phyloP scores from a whole-genome alignment of 2,888 invertebrate genomes.

The Colostygia pectinataria region DNA sequence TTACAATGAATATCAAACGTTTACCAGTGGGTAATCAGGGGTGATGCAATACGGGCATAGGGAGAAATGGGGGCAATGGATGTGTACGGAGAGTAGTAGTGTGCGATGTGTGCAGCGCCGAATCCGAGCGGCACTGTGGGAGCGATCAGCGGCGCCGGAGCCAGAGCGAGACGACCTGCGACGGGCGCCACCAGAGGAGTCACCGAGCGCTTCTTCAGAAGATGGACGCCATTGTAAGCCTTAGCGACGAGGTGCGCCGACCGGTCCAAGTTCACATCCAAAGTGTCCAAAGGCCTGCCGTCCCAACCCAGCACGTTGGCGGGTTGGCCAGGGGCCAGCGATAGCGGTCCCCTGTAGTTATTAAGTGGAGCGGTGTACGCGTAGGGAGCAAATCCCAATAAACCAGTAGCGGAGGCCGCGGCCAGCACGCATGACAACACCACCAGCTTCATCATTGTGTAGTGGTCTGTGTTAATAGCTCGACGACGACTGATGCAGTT shows the following conservation, averaged over 20 bases:
- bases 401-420: constrained; percentile 70
- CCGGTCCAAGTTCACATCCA: constrained; percentile 71
- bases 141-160: constrained; percentile 20
- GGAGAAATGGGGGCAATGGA: constrained; percentile 22
- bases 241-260: constrained; percentile 63
- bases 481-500: constrained; percentile 63
- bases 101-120: constrained; percentile 19
- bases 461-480: constrained; percentile 73
- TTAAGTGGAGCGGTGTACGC: constrained; percentile 31
- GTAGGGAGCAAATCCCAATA: constrained; percentile 31
- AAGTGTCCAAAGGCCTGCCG: constrained; percentile 71
- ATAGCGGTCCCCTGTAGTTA: constrained; percentile 38
- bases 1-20: constrained; percentile 35
- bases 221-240: constrained; percentile 50
- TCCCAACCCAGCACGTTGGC: constrained; percentile 67
- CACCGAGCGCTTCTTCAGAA: constrained; percentile 61
- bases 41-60: constrained; percentile 24
- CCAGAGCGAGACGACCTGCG: neutral
- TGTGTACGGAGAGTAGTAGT: constrained; percentile 22
- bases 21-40: constrained; percentile 45
- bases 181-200: constrained; percentile 19
- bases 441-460: constrained; percentile 80
- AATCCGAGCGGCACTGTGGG: constrained; percentile 11
- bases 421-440: constrained; percentile 85
- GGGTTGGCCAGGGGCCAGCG: constrained; percentile 65